A percentile compares a stretch with the other conserved stretches of the same genome.
phyloP scores from a whole-genome alignment of 1,140 invertebrate genomes.

The Maniola jurtina region DNA sequence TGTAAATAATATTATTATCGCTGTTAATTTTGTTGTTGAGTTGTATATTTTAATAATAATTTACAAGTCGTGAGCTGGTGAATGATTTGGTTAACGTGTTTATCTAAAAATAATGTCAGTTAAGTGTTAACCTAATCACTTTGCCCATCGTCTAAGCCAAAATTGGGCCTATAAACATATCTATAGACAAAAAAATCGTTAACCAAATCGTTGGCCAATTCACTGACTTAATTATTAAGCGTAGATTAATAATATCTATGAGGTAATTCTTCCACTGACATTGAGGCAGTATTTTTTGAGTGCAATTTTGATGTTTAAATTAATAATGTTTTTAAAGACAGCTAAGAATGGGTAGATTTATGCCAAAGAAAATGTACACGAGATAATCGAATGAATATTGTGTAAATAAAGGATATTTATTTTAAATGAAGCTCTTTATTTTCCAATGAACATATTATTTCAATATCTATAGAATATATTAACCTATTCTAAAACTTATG shows the following conservation, averaged over 20 bases:
- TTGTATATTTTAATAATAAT: slow-evolving; percentile 33
- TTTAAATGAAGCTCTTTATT: slow-evolving; percentile 43
- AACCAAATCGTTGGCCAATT: not conserved
- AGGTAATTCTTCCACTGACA: slow-evolving; percentile 36
- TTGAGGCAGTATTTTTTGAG: slow-evolving; percentile 67
- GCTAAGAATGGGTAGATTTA: slow-evolving; percentile 59
- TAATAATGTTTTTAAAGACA: slow-evolving; percentile 35
- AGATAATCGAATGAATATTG: slow-evolving; percentile 45
- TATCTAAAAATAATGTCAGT: not conserved
- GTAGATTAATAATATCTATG: slow-evolving; percentile 30
- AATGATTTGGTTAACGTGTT: not conserved
- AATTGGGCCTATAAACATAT: too few relatives aligned
- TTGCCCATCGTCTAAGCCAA: too few relatives aligned
- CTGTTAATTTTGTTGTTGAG: slow-evolving; percentile 50
- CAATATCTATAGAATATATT: too few relatives aligned
- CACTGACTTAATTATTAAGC: slow-evolving; percentile 27
- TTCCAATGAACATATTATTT: not conserved
- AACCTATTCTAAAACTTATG: too few relatives aligned
- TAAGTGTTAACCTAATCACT: too few relatives aligned
- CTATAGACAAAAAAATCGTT: too few relatives aligned
- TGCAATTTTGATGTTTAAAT: slow-evolving; percentile 59
- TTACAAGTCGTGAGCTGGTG: not conserved
- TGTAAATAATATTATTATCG: slow-evolving; percentile 66
- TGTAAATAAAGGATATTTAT: slow-evolving; percentile 73
- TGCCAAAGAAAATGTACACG: slow-evolving; percentile 70